These are phyloP conservation scores for Silurus aristotelis DNA, from an alignment of 2,797 vertebrate species.

Conservation along the genomic window DNA sequence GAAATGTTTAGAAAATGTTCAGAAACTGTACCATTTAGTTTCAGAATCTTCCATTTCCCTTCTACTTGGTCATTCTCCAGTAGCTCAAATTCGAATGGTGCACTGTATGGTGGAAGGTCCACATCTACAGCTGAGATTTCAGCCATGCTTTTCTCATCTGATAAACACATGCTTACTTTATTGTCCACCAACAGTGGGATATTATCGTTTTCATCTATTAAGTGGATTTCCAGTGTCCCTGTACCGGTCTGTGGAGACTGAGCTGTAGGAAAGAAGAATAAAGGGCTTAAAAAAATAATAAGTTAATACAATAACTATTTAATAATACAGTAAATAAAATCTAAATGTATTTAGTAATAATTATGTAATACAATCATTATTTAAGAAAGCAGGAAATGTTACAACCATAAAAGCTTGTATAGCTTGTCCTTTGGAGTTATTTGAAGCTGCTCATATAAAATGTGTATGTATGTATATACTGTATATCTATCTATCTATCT, in stretches of 20 bases:
- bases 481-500: no score
- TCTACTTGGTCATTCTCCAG: constrained; percentile 53
- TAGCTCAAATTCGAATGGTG: constrained; percentile 71
- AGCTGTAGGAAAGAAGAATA: constrained; percentile 54
- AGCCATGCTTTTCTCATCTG: constrained; percentile 3
- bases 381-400: neutral
- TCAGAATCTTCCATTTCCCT: constrained; percentile 65
- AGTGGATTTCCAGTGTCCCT: constrained; percentile 54
- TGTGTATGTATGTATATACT: no score
- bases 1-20: neutral
- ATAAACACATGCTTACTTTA: constrained; percentile 50
- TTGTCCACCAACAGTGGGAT: constrained; percentile 41
- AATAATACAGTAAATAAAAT: no score
- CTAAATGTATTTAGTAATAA: no score
- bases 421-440: neutral
- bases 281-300: neutral
- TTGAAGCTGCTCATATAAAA: neutral
- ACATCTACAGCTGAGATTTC: constrained; percentile 54
- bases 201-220: constrained; percentile 64
- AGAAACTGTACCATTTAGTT: constrained; percentile 56
- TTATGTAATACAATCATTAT: no score
- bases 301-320: no score
- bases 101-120: constrained; percentile 60
- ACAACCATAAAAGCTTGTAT: neutral
- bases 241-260: constrained; percentile 60